Base-by-base conservation (phyloP, 2,888 invertebrate species). In the Sphaeridia pumilis region DNA sequence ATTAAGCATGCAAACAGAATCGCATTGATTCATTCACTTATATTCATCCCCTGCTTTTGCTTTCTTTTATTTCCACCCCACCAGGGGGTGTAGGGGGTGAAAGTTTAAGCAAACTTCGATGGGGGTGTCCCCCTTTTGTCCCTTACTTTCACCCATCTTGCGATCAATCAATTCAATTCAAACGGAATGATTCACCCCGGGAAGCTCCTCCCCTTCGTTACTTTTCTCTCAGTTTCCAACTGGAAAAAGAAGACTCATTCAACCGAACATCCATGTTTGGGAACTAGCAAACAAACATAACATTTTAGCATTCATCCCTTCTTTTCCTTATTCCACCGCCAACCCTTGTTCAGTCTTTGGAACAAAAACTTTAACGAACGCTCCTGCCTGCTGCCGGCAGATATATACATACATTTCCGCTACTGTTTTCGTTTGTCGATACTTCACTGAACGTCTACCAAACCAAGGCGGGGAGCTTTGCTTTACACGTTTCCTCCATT, bases 311-410 rank as follows among this genome's bases (percentile, higher is more conserved):
- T n/a, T n/a, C n/a, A n/a, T n/a, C n/a, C 26, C 21, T 27, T 45
- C 22, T 45, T 20, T 26, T 10, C 31, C 25, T 25, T 46, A 21
- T 14, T 31, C 31, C 24, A 21, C 22, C 27, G 14, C 4, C n/a
- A n/a, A n/a, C n/a, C 28, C 26, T 44, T 14, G 7, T n/a, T 34
- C 50, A 42, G 27, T 36, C 46, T 51, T 34, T 42, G 34, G 35
- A 51, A 51, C 45, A 44, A 43, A 51, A 51, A 44, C 26, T 50
- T 31, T 50, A 12, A 35, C 36, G 17, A 31, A 24, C 4, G 21
- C 51, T 45, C 25, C 42, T 24, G 42, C 41, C 35, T 20, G 36
- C 36, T 34, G 44, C 25, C 21, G 26, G 14, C 22, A 27, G 17
- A 42, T 41, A 48, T n/a, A n/a, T n/a, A n/a, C n/a, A n/a, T n/a